Base-by-base conservation (phyloP, 2,888 invertebrate genomes). In the Nemotelus pantherinus region DNA sequence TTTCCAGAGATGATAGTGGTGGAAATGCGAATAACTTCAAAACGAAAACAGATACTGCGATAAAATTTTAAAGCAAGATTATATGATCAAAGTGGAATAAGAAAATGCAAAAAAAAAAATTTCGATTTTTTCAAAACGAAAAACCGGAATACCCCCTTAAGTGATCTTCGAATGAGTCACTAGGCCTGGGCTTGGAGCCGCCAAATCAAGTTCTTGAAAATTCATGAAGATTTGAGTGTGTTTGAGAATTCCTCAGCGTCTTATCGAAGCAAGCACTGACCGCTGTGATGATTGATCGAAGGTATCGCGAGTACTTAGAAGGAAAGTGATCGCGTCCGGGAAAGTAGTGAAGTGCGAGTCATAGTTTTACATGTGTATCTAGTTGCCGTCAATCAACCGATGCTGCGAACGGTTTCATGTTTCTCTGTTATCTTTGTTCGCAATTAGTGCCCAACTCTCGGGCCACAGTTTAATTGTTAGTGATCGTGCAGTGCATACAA, bases 111-210 rank as follows among this genome's bases (percentile, higher is more conserved):
- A n/a, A n/a, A n/a, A n/a, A n/a, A n/a, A n/a, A n/a, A n/a, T n/a
- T n/a, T n/a, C n/a, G n/a, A n/a, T n/a, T n/a, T n/a, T n/a, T n/a
- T n/a, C n/a, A n/a, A n/a, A n/a, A n/a, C n/a, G n/a, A n/a, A n/a
- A n/a, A n/a, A n/a, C n/a, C n/a, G n/a, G n/a, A n/a, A n/a, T n/a
- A n/a, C n/a, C n/a, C n/a, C n/a, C n/a, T n/a, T n/a, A 53, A 68
- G 68, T 68, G 68, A 68, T 68, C 68, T 68, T 68, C 10, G 5
- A 41, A 44, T 70, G 70, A 70, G 55, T 70, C 53, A 70, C 7
- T 7, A 44, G 43, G 41, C 63, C 63, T 43, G 63, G n/a, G n/a
- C n/a, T n/a, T n/a, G n/a, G n/a, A 63, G 25, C 41, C 39, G 67
- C 60, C 4, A 60, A 60, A 60, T 60, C 25, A n/a, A 55, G 10